Evolutionary conservation across 2,888 invertebrate genomes (phyloP), one percentile per base, ranked within the genome.

Genomic region (Drosophila suboccidentalis): DNA sequence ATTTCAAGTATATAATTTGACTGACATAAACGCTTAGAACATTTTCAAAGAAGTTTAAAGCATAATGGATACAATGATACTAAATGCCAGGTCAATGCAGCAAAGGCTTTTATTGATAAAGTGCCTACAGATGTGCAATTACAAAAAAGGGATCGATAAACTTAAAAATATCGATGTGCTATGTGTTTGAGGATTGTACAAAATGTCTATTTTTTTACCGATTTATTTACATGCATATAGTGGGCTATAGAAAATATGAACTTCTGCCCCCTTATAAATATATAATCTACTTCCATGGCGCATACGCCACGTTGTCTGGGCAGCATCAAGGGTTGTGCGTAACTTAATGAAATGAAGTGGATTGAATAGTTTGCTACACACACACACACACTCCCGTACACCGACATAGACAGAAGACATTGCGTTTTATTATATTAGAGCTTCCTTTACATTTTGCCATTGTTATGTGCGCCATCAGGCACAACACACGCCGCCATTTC

Each of bases 291-390:
- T 8, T 3, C n/a, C 8, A 38, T 38, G n/a, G 2, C 8, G 38
- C 57, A 83, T 79, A 82, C 88, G 87, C 67, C 79, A 69, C 66
- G 82, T 77, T 82, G 81, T 57, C 43, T 67, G 8, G 10, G 51
- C 87, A 47, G 61, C 71, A 13, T 79, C 75, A 80, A 70, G 89
- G 77, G 72, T 65, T 71, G 64, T 75, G 78, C 75, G 72, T 80
- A 89, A 87, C 78, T 83, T 87, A 90, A 87, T 87, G 84, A 87
- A 87, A 83, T 89, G 89, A 87, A 80, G 55, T 89, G 80, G 82
- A 87, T 90, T 82, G 82, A 87, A 90, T 87, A 89, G 87, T 88
- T 76, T 67, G 63, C 61, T 50, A 26, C 43, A 65, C 67, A 36
- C 19, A 55, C 22, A 47, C 58, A 36, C 26, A 59, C 17, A 38